Percentiles rank a stretch among this genome's conserved stretches.
phyloP scores from a whole-genome alignment of 2,797 vertebrate species.

The Sebastes steindachneri region DNA sequence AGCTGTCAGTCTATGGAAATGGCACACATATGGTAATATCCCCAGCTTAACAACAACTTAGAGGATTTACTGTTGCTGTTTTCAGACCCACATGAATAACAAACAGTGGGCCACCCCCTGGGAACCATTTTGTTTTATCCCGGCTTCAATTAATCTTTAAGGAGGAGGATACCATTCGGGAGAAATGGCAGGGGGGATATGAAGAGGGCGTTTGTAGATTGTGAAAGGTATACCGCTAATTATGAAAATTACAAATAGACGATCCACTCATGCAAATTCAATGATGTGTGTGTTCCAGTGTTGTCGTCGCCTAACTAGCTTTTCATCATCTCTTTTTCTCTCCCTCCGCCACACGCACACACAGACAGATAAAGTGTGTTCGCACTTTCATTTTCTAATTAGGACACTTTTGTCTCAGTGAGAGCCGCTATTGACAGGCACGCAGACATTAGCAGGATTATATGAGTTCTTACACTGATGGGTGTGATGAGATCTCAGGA shows the following conservation, averaged over 20 bases:
- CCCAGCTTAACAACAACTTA: slow-evolving; percentile 91
- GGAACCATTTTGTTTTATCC: slow-evolving; percentile 91
- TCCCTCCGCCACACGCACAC: slow-evolving; percentile 2
- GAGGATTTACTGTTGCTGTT: slow-evolving; percentile 92
- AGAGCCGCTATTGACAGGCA: slow-evolving; percentile 64
- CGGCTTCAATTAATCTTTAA: slow-evolving; percentile 90
- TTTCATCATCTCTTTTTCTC: slow-evolving; percentile 31
- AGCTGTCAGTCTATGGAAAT: slow-evolving; percentile 91
- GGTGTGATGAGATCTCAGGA: slow-evolving; percentile 67
- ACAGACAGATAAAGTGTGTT: slow-evolving; percentile 35
- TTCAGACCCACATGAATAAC: slow-evolving; percentile 91
- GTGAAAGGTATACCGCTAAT: slow-evolving; percentile 82
- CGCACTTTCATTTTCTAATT: slow-evolving; percentile 65
- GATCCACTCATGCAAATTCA: slow-evolving; percentile 72
- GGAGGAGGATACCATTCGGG: slow-evolving; percentile 88
- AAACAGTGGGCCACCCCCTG: slow-evolving; percentile 89
- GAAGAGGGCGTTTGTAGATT: slow-evolving; percentile 70
- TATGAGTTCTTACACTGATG: slow-evolving; percentile 69
- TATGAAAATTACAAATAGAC: slow-evolving; percentile 82
- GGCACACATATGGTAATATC: slow-evolving; percentile 91
- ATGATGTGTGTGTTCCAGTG: slow-evolving; percentile 54
- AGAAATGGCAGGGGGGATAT: slow-evolving; percentile 82
- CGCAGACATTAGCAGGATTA: slow-evolving; percentile 67
- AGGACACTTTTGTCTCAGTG: slow-evolving; percentile 55
- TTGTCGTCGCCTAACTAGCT: slow-evolving; percentile 37